Evolutionary conservation across 1,140 invertebrate genomes (phyloP).

Genomic region (Psix sp.): DNA sequence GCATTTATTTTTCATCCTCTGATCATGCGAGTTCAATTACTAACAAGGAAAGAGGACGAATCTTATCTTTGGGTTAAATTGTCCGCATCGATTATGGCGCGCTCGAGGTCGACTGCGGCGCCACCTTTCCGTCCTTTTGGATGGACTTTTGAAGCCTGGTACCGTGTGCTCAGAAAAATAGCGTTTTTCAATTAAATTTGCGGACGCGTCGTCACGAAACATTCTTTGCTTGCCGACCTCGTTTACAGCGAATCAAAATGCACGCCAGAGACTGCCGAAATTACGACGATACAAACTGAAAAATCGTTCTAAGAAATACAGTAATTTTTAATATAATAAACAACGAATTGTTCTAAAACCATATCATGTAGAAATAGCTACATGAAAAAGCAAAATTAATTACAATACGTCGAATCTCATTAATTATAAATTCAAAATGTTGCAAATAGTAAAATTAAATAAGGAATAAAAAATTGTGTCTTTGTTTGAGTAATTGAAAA

Average conservation of each 20-base stretch:
- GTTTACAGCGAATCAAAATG: slow-evolving; percentile 37
- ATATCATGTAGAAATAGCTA: too few species aligned
- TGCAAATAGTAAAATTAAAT: too few species aligned
- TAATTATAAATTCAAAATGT: too few species aligned
- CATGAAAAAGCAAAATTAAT: too few species aligned
- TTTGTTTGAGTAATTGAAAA: too few species aligned
- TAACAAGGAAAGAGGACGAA: slow-evolving; percentile 10
- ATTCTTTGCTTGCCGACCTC: slow-evolving; percentile 46
- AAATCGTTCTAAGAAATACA: background rate
- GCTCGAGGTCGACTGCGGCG: background rate
- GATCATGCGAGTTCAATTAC: slow-evolving; percentile 8
- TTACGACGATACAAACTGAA: slow-evolving; percentile 33
- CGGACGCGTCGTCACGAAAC: slow-evolving; percentile 28
- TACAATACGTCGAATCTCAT: too few species aligned
- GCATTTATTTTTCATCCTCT: slow-evolving; percentile 42
- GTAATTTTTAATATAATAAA: too few species aligned
- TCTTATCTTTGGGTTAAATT: slow-evolving; percentile 19
- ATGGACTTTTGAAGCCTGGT: slow-evolving; percentile 2
- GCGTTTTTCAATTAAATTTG: slow-evolving; percentile 41
- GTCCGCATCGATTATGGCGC: slow-evolving; percentile 20
- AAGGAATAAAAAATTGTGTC: too few species aligned
- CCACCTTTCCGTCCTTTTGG: slow-evolving; percentile 8
- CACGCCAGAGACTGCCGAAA: slow-evolving; percentile 18
- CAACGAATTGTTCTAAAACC: too few species aligned
- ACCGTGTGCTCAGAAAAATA: slow-evolving; percentile 19